These are phyloP conservation scores for Armadillidium nasatum DNA, from an alignment of 1,140 invertebrate genomes.

Conservation along the genomic window DNA sequence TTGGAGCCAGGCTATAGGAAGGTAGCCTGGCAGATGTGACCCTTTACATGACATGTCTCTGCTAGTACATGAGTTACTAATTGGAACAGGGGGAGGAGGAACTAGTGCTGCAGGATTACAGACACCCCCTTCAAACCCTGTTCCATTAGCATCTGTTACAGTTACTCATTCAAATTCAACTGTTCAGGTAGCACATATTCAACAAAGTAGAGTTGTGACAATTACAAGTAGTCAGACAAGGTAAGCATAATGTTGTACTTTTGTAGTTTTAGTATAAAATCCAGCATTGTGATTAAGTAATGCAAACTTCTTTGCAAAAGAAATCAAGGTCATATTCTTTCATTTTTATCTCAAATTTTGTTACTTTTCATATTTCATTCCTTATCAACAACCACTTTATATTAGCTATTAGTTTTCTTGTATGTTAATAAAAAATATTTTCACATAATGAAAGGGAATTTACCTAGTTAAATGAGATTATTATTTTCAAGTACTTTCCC, in stretches of 20 bases:
- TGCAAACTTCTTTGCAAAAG: no score
- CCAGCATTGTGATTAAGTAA: no score
- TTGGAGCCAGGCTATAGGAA: constrained; percentile 8
- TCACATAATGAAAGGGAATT: no score
- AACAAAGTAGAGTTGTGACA: constrained; percentile 12
- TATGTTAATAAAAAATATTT: no score
- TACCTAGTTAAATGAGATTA: no score
- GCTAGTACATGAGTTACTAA: background rate
- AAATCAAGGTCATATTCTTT: no score
- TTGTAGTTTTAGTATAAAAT: no score
- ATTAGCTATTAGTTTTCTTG: no score
- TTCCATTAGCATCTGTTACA: background rate
- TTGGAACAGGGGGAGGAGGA: constrained; percentile 4
- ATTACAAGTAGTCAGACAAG: background rate
- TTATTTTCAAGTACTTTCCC: no score
- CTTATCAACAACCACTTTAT: no score
- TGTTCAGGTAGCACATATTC: background rate
- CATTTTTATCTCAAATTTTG: no score
- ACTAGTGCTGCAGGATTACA: background rate
- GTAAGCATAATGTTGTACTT: background rate
- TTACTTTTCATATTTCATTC: no score
- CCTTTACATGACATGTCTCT: constrained; percentile 4
- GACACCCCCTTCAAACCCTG: constrained; percentile 2
- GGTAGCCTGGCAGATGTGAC: background rate
- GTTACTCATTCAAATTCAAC: constrained; percentile 1